These are phyloP conservation scores for Ammodytes marinus DNA, from an alignment of 2,113 vertebrate genomes.

Conservation along the genomic window DNA sequence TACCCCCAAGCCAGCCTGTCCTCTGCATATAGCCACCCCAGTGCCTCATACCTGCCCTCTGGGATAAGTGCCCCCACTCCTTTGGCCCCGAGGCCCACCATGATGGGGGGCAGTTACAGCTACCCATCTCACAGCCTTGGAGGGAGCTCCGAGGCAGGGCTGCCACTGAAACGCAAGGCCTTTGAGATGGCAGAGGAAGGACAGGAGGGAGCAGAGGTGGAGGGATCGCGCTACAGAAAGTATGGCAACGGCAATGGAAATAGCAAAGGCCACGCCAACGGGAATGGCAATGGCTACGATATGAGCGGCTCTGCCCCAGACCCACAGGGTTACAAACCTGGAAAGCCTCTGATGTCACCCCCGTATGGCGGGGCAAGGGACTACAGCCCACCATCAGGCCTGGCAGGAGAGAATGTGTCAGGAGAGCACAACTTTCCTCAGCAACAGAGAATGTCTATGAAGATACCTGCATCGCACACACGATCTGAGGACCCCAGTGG, in stretches of 20 bases:
- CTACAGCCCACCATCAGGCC: constrained; percentile 83
- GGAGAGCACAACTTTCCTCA: constrained; percentile 78
- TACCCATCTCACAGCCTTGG: constrained; percentile 83
- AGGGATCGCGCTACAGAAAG: constrained; percentile 88
- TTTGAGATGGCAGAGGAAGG: constrained; percentile 85
- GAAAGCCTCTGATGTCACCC: constrained; percentile 86
- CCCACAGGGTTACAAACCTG: constrained; percentile 83
- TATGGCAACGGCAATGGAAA: constrained; percentile 88
- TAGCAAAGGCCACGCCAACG: constrained; percentile 75
- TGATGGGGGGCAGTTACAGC: constrained; percentile 84
- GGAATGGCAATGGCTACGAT: constrained; percentile 85
- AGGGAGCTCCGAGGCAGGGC: constrained; percentile 78
- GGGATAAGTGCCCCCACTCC: constrained; percentile 90
- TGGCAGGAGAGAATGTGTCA: constrained; percentile 80
- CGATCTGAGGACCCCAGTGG: constrained; percentile 84
- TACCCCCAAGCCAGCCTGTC: constrained; percentile 82
- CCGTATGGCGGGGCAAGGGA: constrained; percentile 83
- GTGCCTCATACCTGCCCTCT: constrained; percentile 88
- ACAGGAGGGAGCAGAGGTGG: constrained; percentile 78
- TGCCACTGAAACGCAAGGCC: constrained; percentile 90
- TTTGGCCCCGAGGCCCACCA: constrained; percentile 82
- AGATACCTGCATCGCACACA: constrained; percentile 72
- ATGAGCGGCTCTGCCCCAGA: constrained; percentile 68
- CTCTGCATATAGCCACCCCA: constrained; percentile 87
- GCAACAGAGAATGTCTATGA: constrained; percentile 79